Base-by-base conservation (phyloP, 53 echinoderm and acorn worm genomes). In the Hippasteria phrygiana region DNA sequence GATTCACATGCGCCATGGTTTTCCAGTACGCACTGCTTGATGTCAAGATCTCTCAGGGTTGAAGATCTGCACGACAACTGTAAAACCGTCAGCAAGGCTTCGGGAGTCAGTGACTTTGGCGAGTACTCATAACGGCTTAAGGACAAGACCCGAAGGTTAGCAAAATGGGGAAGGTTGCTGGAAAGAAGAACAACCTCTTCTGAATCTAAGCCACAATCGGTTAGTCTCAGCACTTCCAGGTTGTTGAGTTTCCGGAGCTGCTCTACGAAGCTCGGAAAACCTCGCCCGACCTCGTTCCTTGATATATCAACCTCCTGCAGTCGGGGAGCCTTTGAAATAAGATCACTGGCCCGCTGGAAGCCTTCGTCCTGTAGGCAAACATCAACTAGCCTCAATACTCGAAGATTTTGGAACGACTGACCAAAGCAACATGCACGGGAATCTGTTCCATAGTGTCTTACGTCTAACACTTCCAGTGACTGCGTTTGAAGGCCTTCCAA, bases 11-110 rank as follows among this genome's bases (percentile, higher is more conserved):
- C 9, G 14, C 11, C 65, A 29, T 6, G 29, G 34, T 28, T 33
- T 65, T 6, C n/a, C 65, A 32, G 9, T 6, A 33, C 34, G 71
- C 71, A 71, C 39, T 71, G 71, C 71, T 71, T 71, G 40, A 71
- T 37, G 40, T 71, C 71, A 0, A 71, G 71, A 4, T 38, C 38
- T 39, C 20, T 71, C 31, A 71, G 40, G 5, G 18, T 18, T 38
- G 71, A 29, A 31, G 16, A 64, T 71, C 38, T 37, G 40, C 71
- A 71, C 38, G 71, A 71, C 71, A 8, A 71, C 40, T 39, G 38
- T 18, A 71, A 37, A 14, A 71, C 71, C 17, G 71, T 20, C 3
- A 40, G 20, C 18, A 71, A 36, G 37, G 71, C 71, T 18, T 39
- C 40, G 13, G 71, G 38, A 39, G 71, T 18, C 38, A 71, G 17